Evolutionary conservation across 2,888 invertebrate species (phyloP), one percentile per base, ranked within the genome.

Genomic region (Acanthosepion pharaonis): DNA sequence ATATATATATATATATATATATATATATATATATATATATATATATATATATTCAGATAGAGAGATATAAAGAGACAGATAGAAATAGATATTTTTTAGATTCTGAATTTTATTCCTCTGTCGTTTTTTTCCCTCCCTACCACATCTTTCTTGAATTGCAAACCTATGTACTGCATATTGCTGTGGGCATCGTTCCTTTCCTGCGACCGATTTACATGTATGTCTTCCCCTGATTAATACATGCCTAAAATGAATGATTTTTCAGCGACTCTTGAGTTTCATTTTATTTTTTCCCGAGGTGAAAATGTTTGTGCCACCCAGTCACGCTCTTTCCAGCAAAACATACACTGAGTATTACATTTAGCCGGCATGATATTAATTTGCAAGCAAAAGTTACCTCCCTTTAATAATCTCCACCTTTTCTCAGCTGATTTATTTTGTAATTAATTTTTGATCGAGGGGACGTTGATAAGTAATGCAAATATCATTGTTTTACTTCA

Each of bases 181-280:
- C 78, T 78, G 78, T 78, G n/a, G 78, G 78, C 78, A 78, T 18
- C 33, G n/a, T 78, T 78, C n/a, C 78, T 78, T n/a, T 78, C 78
- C n/a, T 78, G n/a, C 11, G 4, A 78, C 78, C 78, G 78, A n/a
- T 78, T 78, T 78, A 78, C 78, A 78, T 78, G 78, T 78, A 78
- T 78, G 78, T 78, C n/a, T 78, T n/a, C 78, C 78, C 33, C 78
- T 78, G 78, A 78, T 78, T 78, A 78, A 78, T 78, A 78, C 78
- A n/a, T 33, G 78, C 78, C 78, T 78, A 78, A 78, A 78, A 78
- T 78, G n/a, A 78, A 78, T 78, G 78, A 78, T 78, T 78, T 78
- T 78, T 78, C 78, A 78, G n/a, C 5, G 78, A 78, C 78, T 78
- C n/a, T 33, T 78, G 9, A 78, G 78, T 78, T 78, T 78, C 78